Evolutionary conservation across 2,888 invertebrate genomes (phyloP).

Genomic region (Herminia tarsipennalis): DNA sequence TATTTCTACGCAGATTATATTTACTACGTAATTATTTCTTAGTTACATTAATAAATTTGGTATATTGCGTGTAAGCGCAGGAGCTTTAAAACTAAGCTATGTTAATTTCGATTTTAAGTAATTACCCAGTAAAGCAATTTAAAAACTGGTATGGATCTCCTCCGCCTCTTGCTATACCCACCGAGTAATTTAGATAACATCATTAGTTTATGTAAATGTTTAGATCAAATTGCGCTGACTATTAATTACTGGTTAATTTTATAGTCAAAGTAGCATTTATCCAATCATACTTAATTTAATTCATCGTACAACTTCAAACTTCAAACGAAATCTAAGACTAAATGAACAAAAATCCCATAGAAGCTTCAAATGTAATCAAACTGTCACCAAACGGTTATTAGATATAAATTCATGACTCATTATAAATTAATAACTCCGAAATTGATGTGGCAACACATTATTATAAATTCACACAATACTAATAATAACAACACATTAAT

Average conservation of each 20-base stretch:
- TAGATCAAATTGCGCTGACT: slow-evolving; percentile 1
- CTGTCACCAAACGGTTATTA: slow-evolving; percentile 12
- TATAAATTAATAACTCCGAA: slow-evolving; percentile 24
- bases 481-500: slow-evolving; percentile 3
- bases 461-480: slow-evolving; percentile 13
- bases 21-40: too few species aligned
- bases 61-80: background rate
- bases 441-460: slow-evolving; percentile 1
- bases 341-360: too few species aligned
- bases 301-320: too few species aligned
- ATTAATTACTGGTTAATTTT: slow-evolving; percentile 5
- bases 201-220: slow-evolving; percentile 10
- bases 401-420: slow-evolving; percentile 14
- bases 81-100: slow-evolving; percentile 1
- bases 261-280: background rate
- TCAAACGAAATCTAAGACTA: too few species aligned
- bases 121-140: slow-evolving; percentile 4
- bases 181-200: slow-evolving; percentile 5
- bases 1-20: too few species aligned
- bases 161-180: background rate
- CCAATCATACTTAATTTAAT: slow-evolving; percentile 6
- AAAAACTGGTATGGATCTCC: slow-evolving; percentile 7
- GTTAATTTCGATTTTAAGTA: slow-evolving; percentile 6
- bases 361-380: too few species aligned
- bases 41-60: too few species aligned